phyloP scores from a whole-genome alignment of 2,113 vertebrate genomes.

The Chinchilla lanigera region DNA sequence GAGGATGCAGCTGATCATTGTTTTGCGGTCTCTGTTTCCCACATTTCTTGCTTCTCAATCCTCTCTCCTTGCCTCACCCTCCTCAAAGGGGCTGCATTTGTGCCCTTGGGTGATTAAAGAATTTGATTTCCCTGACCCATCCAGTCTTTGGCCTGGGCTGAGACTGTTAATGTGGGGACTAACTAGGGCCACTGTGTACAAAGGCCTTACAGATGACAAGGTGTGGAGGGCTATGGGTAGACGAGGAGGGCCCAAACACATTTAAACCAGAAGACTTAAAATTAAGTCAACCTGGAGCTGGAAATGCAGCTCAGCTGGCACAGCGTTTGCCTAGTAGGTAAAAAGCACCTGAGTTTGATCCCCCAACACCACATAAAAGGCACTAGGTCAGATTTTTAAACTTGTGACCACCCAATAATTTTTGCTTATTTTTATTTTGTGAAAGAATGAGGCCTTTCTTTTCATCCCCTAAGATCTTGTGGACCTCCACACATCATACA shows the following conservation, averaged over 20 bases:
- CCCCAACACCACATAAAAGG: neutral
- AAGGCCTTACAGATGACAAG: constrained; percentile 43
- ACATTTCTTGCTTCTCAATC: neutral
- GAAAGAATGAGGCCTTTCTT: neutral
- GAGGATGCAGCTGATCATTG: neutral
- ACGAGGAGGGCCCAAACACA: neutral
- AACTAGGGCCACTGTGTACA: constrained; percentile 50
- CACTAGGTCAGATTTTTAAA: neutral
- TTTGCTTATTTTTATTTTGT: constrained; percentile 5
- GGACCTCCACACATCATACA: neutral
- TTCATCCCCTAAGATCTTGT: neutral
- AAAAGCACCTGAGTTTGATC: neutral
- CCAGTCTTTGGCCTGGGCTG: constrained; percentile 60
- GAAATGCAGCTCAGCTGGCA: neutral
- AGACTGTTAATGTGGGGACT: constrained; percentile 71
- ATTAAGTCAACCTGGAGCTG: neutral
- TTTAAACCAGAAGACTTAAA: constrained; percentile 45
- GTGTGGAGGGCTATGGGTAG: neutral
- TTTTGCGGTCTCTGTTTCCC: constrained; percentile 32
- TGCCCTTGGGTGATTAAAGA: constrained; percentile 53
- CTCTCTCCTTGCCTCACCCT: constrained; percentile 4
- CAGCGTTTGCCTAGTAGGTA: neutral
- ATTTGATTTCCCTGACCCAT: constrained; percentile 54
- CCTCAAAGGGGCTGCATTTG: constrained; percentile 10
- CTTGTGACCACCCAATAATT: neutral